Conservation (phyloP, 2,113 vertebrate species). For the Pimephales promelas region DNA sequence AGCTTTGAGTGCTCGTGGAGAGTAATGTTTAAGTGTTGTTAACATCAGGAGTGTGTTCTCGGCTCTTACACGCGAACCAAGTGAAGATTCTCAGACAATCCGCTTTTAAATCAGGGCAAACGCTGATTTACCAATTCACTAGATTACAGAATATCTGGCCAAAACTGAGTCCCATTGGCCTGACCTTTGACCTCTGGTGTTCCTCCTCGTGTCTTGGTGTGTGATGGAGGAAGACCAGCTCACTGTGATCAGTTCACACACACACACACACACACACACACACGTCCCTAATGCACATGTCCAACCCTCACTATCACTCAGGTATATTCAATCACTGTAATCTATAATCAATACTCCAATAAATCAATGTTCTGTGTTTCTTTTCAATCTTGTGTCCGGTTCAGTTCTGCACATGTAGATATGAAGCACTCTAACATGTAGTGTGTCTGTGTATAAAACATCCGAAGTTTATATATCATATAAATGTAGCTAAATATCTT, state of each 20-base stretch:
- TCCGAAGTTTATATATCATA: too few species aligned
- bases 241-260: slow-evolving; percentile 37
- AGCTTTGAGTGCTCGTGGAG: background rate
- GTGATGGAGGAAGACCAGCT: slow-evolving; percentile 3
- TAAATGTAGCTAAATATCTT: too few species aligned
- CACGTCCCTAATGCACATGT: background rate
- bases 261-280: too few species aligned
- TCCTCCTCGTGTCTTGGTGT: background rate
- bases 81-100: background rate
- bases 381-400: background rate
- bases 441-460: too few species aligned
- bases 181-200: background rate
- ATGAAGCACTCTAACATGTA: too few species aligned
- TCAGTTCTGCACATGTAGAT: background rate
- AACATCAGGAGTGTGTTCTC: background rate
- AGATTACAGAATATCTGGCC: too few species aligned
- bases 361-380: slow-evolving; percentile 36
- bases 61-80: background rate
- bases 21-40: background rate
- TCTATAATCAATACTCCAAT: slow-evolving; percentile 49
- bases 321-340: slow-evolving; percentile 67
- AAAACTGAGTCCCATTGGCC: too few species aligned
- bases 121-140: background rate
- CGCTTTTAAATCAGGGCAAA: background rate
- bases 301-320: slow-evolving; percentile 65